Evolutionary conservation across 2,888 invertebrate genomes (phyloP), one percentile per base, ranked within the genome.

Genomic region (Rhagium mordax): DNA sequence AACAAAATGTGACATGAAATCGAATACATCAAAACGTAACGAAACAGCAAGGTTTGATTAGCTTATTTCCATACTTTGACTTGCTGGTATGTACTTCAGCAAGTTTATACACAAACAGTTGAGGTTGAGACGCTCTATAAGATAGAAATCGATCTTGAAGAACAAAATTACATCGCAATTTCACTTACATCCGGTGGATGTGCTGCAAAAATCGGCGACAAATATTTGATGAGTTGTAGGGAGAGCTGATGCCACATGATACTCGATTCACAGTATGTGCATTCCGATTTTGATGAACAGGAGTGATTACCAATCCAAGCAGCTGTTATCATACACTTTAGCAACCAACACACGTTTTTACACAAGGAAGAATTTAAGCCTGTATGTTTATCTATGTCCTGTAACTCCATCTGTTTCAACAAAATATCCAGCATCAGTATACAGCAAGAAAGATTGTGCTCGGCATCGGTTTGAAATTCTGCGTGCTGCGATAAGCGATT

Each of bases 341-440:
- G 88, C 41, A 96, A 87, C 66, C 93, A 90, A 70, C 93, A 92
- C 77, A 95, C 92, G 83, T 95, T 93, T 85, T 93, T 92, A 79
- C 94, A 94, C 1, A 94, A 90, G 74, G 91, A 90, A 7, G 94
- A 94, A 83, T 94, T 93, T 71, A 96, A 90, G 49, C 96, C 96
- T 78, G 93, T 93, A 84, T 96, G 94, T 78, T 92, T 91, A 79
- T 94, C 94, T n/a, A 95, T 91, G 81, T 95, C 94, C 87, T 96
- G 96, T 13, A 97, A 89, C 85, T 96, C 95, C 92, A 96, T 92
- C 93, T 99, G 99, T 89, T 98, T 98, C 13, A 98, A 89, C 60
- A 98, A 89, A 79, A 98, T 94, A 85, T 99, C 99, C 76, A 99
- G 89, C 97, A 99, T 98, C 48, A 98, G 91, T 78, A 98, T 96